These are phyloP conservation scores for Epiblema foenella DNA, from an alignment of 2,888 invertebrate genomes.

Conservation along the genomic window DNA sequence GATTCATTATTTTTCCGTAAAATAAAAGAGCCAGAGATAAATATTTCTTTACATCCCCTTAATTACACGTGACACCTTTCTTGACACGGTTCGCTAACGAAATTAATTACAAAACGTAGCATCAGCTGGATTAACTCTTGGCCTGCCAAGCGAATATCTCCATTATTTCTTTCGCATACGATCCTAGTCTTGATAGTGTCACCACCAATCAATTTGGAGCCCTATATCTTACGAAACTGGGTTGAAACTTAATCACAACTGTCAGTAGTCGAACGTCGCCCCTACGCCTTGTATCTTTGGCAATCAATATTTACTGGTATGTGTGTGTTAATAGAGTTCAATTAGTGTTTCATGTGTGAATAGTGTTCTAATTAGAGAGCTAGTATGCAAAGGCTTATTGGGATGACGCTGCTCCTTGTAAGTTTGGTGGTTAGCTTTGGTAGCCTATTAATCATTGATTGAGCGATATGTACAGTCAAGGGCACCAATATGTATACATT, in stretches of 20 bases:
- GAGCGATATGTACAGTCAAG: neutral
- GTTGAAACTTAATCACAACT: constrained; percentile 2
- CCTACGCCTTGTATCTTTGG: neutral
- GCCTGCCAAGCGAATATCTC: neutral
- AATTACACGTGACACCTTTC: constrained; percentile 38
- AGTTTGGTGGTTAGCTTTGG: constrained; percentile 17
- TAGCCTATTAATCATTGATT: neutral
- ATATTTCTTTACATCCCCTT: constrained; percentile 23
- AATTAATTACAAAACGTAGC: constrained; percentile 32
- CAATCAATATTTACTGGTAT: constrained; percentile 19
- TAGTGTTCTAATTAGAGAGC: constrained; percentile 37
- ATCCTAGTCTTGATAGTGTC: neutral
- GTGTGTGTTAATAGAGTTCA: neutral
- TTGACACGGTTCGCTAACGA: constrained; percentile 35
- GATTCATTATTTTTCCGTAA: neutral
- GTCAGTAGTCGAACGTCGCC: neutral
- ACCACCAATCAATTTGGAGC: neutral
- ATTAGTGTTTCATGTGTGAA: neutral
- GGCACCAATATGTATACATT: too few species aligned
- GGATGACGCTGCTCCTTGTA: constrained; percentile 26
- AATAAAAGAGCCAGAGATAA: constrained; percentile 4
- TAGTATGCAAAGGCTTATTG: constrained; percentile 31
- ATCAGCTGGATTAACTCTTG: constrained; percentile 32
- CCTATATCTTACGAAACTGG: neutral
- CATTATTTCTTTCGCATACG: constrained; percentile 9